A percentile compares a stretch with the other conserved stretches of the same genome.
Conservation (phyloP, 2,113 vertebrate genomes). For the Sinocyclocheilus anshuiensis region DNA sequence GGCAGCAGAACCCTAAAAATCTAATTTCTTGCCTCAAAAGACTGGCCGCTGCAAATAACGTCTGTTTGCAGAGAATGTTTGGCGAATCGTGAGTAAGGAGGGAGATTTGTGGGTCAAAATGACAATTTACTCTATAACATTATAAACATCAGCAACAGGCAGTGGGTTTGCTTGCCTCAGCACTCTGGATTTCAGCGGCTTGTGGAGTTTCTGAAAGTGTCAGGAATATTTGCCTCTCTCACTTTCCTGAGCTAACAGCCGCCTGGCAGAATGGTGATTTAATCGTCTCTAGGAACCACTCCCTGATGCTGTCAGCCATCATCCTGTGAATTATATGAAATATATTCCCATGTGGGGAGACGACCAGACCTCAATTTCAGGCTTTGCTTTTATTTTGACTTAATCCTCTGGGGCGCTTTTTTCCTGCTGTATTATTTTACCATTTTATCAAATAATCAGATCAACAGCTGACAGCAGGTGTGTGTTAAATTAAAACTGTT, state of each 20-base stretch:
- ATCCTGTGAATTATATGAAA: conserved; percentile 52
- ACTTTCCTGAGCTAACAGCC: conserved; percentile 59
- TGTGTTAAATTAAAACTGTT: conserved; percentile 50
- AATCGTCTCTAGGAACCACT: conserved; percentile 53
- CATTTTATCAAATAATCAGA: conserved; percentile 66
- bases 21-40: not conserved
- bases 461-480: conserved; percentile 47
- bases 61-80: conserved; percentile 1
- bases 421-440: conserved; percentile 63
- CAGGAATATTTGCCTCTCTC: conserved; percentile 64
- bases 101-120: conserved; percentile 62
- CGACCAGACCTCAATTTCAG: conserved; percentile 49
- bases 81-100: not conserved
- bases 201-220: conserved; percentile 63
- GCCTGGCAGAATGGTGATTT: conserved; percentile 62
- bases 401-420: not conserved
- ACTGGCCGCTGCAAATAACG: not conserved
- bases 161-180: conserved; percentile 64
- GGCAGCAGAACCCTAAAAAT: not conserved
- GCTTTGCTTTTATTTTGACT: conserved; percentile 54
- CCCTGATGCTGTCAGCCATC: conserved; percentile 45
- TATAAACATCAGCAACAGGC: conserved; percentile 59
- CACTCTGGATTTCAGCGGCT: conserved; percentile 56
- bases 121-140: conserved; percentile 60
- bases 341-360: conserved; percentile 40